These are phyloP conservation scores for Upupa epops DNA, from an alignment of 2,113 vertebrate species.

Conservation along the genomic window DNA sequence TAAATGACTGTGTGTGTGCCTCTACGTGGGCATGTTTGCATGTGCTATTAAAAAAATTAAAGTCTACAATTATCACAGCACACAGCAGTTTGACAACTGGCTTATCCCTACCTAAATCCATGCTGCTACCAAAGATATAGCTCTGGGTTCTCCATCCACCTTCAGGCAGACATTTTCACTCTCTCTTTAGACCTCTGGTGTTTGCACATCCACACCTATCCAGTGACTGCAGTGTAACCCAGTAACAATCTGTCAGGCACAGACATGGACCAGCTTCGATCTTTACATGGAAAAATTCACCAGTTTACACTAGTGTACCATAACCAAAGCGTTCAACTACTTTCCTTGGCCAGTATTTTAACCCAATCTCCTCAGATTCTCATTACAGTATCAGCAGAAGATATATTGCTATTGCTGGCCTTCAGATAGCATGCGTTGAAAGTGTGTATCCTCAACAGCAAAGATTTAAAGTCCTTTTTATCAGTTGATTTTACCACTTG, in stretches of 20 bases:
- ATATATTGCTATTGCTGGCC: background rate
- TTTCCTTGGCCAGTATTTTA: background rate
- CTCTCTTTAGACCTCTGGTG: background rate
- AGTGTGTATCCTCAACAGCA: background rate
- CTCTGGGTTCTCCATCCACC: background rate
- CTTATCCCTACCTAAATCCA: background rate
- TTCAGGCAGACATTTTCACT: background rate
- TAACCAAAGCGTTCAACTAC: background rate
- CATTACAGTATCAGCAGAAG: background rate
- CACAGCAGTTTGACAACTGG: background rate
- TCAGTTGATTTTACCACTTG: background rate
- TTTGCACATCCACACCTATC: background rate
- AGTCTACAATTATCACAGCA: too few relatives aligned
- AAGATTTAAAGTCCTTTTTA: background rate
- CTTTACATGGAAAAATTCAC: background rate
- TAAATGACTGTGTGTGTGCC: too few relatives aligned
- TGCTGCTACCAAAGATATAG: background rate
- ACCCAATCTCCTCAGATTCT: background rate
- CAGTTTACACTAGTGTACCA: background rate
- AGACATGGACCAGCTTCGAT: background rate
- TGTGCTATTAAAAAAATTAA: too few relatives aligned
- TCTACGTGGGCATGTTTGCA: rapidly evolving
- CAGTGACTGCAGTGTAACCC: background rate
- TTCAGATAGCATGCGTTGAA: background rate
- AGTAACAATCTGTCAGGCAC: background rate